Base-by-base conservation (phyloP, 2,797 vertebrate species). In the Astyanax mexicanus region DNA sequence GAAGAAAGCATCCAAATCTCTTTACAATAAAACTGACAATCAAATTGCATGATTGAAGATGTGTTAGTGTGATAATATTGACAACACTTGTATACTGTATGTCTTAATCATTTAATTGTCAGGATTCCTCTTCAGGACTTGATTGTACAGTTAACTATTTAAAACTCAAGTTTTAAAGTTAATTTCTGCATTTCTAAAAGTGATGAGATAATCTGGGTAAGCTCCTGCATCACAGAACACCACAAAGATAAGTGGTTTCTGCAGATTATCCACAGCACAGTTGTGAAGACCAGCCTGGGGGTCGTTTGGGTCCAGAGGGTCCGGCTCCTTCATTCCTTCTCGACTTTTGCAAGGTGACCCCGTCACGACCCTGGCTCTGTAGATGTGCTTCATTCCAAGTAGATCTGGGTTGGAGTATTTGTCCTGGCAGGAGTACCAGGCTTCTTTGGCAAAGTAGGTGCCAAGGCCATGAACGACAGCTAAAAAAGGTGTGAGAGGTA, bases 151-250 rank as follows among this genome's bases (percentile, higher is more conserved):
- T n/a, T n/a, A n/a, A n/a, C n/a, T n/a, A n/a, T n/a, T n/a, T n/a
- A n/a, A n/a, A n/a, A n/a, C n/a, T n/a, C n/a, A n/a, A n/a, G n/a
- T n/a, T n/a, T n/a, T n/a, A n/a, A n/a, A n/a, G n/a, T n/a, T 19
- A 61, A 37, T 4, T 2, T 58, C n/a, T 29, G 3, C 1, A 23
- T 13, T 87, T 64, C 84, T 86, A 69, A 89, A 88, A 21, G 58
- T 86, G 47, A 90, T 86, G 47, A 89, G 83, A 65, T 90, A 89
- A n/a, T 90, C 89, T 0, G 86, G 86, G 64, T 88, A 90, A 1
- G 86, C 84, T 1, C 88, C 88, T 1, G 82, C 80, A n/a, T 90
- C 87, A 29, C 78, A 89, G 76, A 90, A 89, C 76, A 89, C 85
- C 74, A 90, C 86, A 21, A 81, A 89, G 68, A 88, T 81, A 29